phyloP scores from a whole-genome alignment of 2,113 vertebrate species.

The Antigone vipio region DNA sequence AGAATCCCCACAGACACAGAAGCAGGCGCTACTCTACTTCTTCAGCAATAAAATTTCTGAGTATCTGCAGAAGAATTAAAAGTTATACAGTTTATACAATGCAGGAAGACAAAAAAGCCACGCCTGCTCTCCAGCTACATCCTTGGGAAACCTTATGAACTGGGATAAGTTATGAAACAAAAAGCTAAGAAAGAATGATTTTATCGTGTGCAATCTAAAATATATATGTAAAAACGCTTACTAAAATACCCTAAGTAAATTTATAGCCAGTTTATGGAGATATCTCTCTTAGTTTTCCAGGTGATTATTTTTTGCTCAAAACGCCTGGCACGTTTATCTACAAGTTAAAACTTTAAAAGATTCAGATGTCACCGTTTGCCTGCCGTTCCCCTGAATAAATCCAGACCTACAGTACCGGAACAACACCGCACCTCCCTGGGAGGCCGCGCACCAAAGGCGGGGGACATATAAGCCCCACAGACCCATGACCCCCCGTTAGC shows the following conservation, averaged over 20 bases:
- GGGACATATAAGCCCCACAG: too few species aligned
- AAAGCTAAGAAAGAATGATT: neutral
- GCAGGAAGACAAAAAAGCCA: neutral
- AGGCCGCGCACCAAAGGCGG: neutral
- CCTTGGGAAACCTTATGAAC: neutral
- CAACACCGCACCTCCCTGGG: neutral
- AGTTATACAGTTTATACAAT: neutral
- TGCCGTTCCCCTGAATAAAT: fast-evolving
- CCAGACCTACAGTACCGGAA: fast-evolving
- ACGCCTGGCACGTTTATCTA: fast-evolving
- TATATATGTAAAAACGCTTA: fast-evolving
- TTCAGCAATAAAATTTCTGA: too few species aligned
- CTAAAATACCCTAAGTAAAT: fast-evolving
- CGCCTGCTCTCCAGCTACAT: neutral
- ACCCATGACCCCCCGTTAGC: fast-evolving
- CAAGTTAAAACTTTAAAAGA: fast-evolving
- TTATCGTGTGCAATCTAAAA: fast-evolving
- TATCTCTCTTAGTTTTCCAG: too few species aligned
- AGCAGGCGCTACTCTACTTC: neutral
- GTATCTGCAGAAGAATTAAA: neutral
- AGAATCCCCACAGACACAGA: neutral
- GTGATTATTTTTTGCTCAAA: neutral
- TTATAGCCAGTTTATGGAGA: fast-evolving
- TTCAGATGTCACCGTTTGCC: fast-evolving
- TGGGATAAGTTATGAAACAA: fast-evolving